Conservation (phyloP, 2,797 vertebrate species). For the Sebastes taczanowskii region DNA sequence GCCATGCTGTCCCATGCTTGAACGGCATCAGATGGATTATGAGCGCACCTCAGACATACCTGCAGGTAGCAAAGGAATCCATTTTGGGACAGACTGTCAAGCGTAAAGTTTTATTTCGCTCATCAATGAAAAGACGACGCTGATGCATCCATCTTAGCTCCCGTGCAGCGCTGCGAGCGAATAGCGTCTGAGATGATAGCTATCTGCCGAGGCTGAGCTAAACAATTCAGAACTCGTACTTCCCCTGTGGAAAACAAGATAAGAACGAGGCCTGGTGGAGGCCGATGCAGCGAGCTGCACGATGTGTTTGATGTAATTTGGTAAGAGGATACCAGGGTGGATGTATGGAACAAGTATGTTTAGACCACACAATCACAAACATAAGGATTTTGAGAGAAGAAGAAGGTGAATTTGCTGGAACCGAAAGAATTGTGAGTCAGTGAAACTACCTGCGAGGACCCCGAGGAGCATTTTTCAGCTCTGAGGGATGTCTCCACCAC, state of each 20-base stretch:
- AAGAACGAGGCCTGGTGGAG: constrained; percentile 19
- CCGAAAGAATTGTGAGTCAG: constrained; percentile 7
- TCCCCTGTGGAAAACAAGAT: constrained; percentile 35
- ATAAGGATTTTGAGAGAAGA: not conserved
- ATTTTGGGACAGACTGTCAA: constrained; percentile 54
- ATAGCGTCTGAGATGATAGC: constrained; percentile 31
- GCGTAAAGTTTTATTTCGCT: constrained; percentile 69
- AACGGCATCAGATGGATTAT: constrained; percentile 56
- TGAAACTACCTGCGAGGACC: constrained; percentile 2
- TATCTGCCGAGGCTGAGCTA: constrained; percentile 56
- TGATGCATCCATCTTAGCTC: constrained; percentile 54
- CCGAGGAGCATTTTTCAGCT: constrained; percentile 1
- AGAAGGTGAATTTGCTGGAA: not conserved
- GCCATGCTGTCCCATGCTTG: constrained; percentile 48
- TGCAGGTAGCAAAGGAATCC: constrained; percentile 55
- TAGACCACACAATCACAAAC: not conserved
- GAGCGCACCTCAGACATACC: constrained; percentile 41
- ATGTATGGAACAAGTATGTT: constrained; percentile 16
- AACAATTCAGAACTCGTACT: constrained; percentile 39
- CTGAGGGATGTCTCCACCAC: not conserved
- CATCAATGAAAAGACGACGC: constrained; percentile 51
- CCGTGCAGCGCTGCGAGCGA: constrained; percentile 33
- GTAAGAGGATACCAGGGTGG: not conserved
- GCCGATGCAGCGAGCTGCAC: not conserved
- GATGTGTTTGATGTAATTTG: constrained; percentile 8